Evolutionary conservation across 2,888 invertebrate species (phyloP).

Genomic region (Apeira syringaria): DNA sequence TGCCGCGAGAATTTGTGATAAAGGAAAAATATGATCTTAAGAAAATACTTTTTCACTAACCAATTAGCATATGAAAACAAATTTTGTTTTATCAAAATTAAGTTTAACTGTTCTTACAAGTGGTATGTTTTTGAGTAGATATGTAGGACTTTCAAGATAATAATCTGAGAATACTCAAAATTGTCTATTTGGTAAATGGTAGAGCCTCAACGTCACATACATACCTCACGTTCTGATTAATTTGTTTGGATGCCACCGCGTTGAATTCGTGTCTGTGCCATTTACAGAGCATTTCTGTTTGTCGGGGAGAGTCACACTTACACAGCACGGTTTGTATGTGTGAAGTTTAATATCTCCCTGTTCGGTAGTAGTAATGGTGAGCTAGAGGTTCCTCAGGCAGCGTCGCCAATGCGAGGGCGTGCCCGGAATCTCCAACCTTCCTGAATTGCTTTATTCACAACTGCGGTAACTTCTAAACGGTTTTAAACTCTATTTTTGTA

Average conservation of each 20-base stretch:
- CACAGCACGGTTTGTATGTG: constrained; percentile 10
- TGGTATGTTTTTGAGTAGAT: too few species aligned
- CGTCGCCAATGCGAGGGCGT: constrained; percentile 15
- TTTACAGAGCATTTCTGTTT: not conserved
- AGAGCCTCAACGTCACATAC: not conserved
- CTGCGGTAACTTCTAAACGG: constrained; percentile 26
- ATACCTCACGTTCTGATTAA: not conserved
- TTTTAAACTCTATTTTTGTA: constrained; percentile 12
- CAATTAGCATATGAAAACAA: too few species aligned
- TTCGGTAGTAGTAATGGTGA: constrained; percentile 19
- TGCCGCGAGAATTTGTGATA: too few species aligned
- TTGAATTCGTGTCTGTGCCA: not conserved
- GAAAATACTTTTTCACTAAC: too few species aligned
- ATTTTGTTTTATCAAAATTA: too few species aligned
- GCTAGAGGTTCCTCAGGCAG: constrained; percentile 13
- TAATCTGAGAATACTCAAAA: too few species aligned
- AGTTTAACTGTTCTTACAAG: too few species aligned
- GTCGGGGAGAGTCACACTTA: too few species aligned
- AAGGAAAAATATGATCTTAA: too few species aligned
- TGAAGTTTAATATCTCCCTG: constrained; percentile 23
- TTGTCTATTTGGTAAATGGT: too few species aligned
- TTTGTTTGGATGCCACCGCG: not conserved
- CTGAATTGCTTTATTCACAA: constrained; percentile 23
- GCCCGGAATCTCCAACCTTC: constrained; percentile 23
- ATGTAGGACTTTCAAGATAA: too few species aligned